Percentiles rank a stretch among this genome's conserved stretches.
phyloP scores from a whole-genome alignment of 35 echinoderm and acorn worm genomes.

The Apostichopus californicus region DNA sequence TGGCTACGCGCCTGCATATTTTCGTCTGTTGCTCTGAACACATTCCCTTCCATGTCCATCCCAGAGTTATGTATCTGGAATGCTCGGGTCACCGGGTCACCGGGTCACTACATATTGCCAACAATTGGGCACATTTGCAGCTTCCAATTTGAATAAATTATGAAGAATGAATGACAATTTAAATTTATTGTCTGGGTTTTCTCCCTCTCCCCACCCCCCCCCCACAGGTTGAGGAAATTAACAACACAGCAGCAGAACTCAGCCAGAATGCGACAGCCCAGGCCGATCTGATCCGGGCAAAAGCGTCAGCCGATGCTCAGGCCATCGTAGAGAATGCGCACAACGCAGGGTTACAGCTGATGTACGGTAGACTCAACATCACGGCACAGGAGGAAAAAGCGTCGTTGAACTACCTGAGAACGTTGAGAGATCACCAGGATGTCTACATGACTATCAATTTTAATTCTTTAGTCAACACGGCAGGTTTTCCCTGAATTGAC shows the following conservation, averaged over 20 bases:
- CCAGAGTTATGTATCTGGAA: no score
- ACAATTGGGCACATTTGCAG: no score
- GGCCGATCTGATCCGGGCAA: constrained; percentile 56
- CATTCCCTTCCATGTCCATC: no score
- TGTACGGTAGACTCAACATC: constrained; percentile 62
- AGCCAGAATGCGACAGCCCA: constrained; percentile 83
- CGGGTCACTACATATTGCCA: no score
- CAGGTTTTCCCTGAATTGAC: not conserved
- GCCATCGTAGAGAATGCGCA: constrained; percentile 66
- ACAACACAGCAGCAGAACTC: constrained; percentile 66
- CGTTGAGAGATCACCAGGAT: constrained; percentile 60
- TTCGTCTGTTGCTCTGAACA: no score
- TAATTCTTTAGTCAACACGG: constrained; percentile 57
- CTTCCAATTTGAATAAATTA: no score
- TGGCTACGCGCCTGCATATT: no score
- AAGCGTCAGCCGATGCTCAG: constrained; percentile 50
- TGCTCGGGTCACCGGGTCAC: no score
- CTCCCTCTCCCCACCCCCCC: no score
- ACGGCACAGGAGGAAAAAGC: constrained; percentile 72
- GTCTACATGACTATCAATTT: constrained; percentile 67
- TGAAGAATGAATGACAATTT: no score
- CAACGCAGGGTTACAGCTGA: constrained; percentile 52
- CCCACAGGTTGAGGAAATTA: constrained; percentile 60
- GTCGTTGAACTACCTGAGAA: constrained; percentile 78
- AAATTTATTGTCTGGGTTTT: no score